phyloP scores from a whole-genome alignment of 1,140 invertebrate genomes.

The Drosophila ambigua region DNA sequence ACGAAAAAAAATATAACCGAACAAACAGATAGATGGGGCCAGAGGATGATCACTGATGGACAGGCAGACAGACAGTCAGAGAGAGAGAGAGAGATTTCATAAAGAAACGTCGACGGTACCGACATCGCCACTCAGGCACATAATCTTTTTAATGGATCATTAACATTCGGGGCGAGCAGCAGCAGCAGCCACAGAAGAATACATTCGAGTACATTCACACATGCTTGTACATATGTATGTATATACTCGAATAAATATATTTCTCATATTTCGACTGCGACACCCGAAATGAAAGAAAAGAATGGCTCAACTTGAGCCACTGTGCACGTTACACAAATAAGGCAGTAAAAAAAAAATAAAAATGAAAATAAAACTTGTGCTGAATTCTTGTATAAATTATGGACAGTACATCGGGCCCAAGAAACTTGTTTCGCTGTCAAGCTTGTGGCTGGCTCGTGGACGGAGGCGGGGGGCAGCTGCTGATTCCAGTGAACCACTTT shows the following conservation, averaged over 20 bases:
- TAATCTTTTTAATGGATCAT: slow-evolving; percentile 81
- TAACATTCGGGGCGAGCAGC: slow-evolving; percentile 65
- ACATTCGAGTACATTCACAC: slow-evolving; percentile 11
- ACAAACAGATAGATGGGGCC: slow-evolving; percentile 28
- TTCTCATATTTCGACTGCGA: slow-evolving; percentile 44
- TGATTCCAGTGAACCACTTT: slow-evolving; percentile 38
- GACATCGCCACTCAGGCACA: slow-evolving; percentile 57
- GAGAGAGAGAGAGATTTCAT: slow-evolving; percentile 31
- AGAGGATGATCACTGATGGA: background rate
- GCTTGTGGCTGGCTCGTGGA: slow-evolving; percentile 8
- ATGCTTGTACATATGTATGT: background rate
- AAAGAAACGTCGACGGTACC: slow-evolving; percentile 33
- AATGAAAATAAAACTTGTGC: slow-evolving; percentile 42
- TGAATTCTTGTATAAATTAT: slow-evolving; percentile 72
- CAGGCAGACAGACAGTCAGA: too few species aligned
- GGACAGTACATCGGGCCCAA: slow-evolving; percentile 33
- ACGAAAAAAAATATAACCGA: slow-evolving; percentile 12
- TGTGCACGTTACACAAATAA: slow-evolving; percentile 9
- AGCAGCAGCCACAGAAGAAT: slow-evolving; percentile 23
- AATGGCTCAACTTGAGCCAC: slow-evolving; percentile 42
- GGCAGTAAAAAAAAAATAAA: slow-evolving; percentile 7
- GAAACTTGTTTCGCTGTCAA: slow-evolving; percentile 65
- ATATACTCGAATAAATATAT: slow-evolving; percentile 10
- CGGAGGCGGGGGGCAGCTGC: too few species aligned
- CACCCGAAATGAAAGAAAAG: slow-evolving; percentile 50